Evolutionary conservation across 2,888 invertebrate species (phyloP).

Genomic region (Poecilobothrus nobilitatus): DNA sequence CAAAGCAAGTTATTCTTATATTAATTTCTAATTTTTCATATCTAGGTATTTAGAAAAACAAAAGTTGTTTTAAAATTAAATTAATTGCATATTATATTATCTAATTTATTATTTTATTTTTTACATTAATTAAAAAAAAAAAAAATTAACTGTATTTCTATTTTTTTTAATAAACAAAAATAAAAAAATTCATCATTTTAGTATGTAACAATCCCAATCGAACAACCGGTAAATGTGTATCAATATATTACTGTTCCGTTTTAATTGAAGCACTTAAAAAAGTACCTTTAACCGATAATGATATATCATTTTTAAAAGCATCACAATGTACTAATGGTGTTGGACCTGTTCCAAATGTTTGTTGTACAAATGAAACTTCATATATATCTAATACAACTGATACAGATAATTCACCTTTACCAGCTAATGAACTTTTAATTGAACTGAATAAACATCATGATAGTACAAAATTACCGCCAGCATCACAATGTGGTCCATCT

Average conservation of each 20-base stretch:
- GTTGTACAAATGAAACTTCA: constrained; percentile 33
- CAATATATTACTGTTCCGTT: constrained; percentile 36
- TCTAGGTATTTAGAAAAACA: too few species aligned
- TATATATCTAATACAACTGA: constrained; percentile 17
- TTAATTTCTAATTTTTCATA: too few species aligned
- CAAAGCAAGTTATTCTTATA: too few species aligned
- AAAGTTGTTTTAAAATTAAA: too few species aligned
- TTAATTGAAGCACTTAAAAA: constrained; percentile 28
- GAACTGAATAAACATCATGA: constrained; percentile 14
- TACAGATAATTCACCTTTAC: neutral
- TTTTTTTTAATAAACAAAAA: too few species aligned
- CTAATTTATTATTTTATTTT: too few species aligned
- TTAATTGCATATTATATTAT: too few species aligned
- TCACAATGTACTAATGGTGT: constrained; percentile 34
- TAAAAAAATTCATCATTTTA: neutral
- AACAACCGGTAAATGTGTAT: constrained; percentile 33
- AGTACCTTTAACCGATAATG: constrained; percentile 21
- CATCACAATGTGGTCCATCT: constrained; percentile 35
- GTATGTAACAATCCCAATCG: constrained; percentile 43
- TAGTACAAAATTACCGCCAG: constrained; percentile 31
- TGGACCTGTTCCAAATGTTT: constrained; percentile 34
- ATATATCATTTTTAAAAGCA: constrained; percentile 30
- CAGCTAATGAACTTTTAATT: neutral
- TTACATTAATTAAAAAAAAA: too few species aligned
- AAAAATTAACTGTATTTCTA: too few species aligned